Percentiles rank a stretch among this genome's conserved stretches.
These are phyloP conservation scores for Stichopus chloronotus DNA, from an alignment of 35 echinoderm and acorn worm species.

Conservation along the genomic window DNA sequence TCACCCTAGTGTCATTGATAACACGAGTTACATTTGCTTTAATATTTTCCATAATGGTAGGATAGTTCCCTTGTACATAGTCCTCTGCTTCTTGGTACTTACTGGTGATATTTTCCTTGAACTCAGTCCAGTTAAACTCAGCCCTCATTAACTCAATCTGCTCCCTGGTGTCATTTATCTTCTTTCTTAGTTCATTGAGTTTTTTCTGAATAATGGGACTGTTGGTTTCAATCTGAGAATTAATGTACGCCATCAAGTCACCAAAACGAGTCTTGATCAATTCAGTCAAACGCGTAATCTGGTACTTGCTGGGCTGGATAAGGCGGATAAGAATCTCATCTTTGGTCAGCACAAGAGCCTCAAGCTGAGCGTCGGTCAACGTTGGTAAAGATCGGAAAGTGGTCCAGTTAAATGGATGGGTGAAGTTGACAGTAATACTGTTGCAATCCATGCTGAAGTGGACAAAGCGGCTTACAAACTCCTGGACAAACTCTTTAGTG, in stretches of 20 bases:
- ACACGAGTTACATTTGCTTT: conserved; percentile 44
- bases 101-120: conserved; percentile 45
- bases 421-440: conserved; percentile 92
- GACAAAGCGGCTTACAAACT: conserved; percentile 2
- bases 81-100: conserved; percentile 30
- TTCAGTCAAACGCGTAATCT: neutral
- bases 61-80: conserved; percentile 29
- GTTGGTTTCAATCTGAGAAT: conserved; percentile 49
- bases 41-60: conserved; percentile 45
- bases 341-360: conserved; percentile 56
- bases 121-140: conserved; percentile 50
- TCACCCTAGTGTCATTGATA: neutral
- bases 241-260: conserved; percentile 41
- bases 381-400: conserved; percentile 81
- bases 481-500: neutral
- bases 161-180: conserved; percentile 47
- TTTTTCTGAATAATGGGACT: conserved; percentile 69
- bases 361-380: conserved; percentile 75
- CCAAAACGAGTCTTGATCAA: conserved; percentile 14
- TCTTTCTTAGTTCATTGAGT: conserved; percentile 47
- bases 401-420: conserved; percentile 89
- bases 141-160: conserved; percentile 12
- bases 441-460: conserved; percentile 59
- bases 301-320: conserved; percentile 18
- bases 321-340: conserved; percentile 31